A percentile compares a stretch with the other conserved stretches of the same genome.
These are phyloP conservation scores for Hypercompe scribonia DNA, from an alignment of 2,888 invertebrate species.

Conservation along the genomic window DNA sequence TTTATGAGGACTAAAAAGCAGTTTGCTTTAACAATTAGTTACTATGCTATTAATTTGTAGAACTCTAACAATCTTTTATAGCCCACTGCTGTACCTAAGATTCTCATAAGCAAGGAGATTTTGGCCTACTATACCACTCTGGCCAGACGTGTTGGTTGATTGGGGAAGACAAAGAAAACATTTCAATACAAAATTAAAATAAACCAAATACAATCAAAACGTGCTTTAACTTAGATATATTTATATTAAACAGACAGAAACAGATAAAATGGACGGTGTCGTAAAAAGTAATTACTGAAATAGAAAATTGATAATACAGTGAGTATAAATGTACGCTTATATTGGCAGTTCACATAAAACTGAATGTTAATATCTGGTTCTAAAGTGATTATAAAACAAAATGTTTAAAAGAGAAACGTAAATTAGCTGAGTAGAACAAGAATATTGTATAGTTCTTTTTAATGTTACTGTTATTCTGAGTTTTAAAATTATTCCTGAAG, in stretches of 20 bases:
- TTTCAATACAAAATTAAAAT: not conserved
- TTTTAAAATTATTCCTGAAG: not conserved
- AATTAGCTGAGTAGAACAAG: not conserved
- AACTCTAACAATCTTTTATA: too few species aligned
- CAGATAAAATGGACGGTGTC: not conserved
- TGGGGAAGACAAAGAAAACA: not conserved
- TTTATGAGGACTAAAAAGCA: too few species aligned
- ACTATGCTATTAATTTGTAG: too few species aligned
- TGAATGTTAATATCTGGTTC: not conserved
- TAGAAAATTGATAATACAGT: constrained; percentile 3
- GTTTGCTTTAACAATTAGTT: too few species aligned
- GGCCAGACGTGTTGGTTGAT: not conserved
- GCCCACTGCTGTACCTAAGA: too few species aligned
- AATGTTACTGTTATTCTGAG: not conserved
- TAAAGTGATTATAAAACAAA: not conserved
- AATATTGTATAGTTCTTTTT: not conserved
- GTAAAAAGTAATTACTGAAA: not conserved
- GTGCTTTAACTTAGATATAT: not conserved
- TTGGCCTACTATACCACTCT: too few species aligned
- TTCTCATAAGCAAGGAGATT: too few species aligned
- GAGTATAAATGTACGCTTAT: not conserved
- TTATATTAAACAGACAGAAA: not conserved
- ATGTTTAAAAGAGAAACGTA: constrained; percentile 1
- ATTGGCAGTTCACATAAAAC: not conserved
- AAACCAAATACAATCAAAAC: not conserved